These are phyloP conservation scores for Archips crataeganus DNA, from an alignment of 2,888 invertebrate genomes.

Conservation along the genomic window DNA sequence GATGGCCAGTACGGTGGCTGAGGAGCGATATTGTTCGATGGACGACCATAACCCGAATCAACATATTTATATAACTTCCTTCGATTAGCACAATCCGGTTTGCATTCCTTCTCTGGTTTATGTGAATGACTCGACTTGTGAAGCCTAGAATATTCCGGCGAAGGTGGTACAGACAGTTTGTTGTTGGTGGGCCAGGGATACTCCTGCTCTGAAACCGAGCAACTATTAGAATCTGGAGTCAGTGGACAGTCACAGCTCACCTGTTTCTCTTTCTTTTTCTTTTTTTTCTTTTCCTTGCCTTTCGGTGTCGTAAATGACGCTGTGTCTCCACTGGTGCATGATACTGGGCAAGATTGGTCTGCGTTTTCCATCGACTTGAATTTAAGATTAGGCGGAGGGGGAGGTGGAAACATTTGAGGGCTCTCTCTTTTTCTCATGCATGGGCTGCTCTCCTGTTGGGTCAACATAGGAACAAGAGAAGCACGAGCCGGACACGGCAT, in stretches of 20 bases:
- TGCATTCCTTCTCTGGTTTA: conserved; percentile 47
- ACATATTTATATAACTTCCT: neutral
- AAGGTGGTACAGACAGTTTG: neutral
- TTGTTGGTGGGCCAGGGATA: conserved; percentile 2
- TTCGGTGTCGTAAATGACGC: neutral
- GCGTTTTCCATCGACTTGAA: neutral
- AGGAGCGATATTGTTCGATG: neutral
- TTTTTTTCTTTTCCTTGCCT: neutral
- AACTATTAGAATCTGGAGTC: neutral
- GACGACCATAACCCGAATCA: neutral
- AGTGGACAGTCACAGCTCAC: neutral
- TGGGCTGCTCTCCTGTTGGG: neutral
- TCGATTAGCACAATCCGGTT: conserved; percentile 45
- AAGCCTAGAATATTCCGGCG: neutral
- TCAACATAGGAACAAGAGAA: neutral
- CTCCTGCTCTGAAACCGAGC: neutral
- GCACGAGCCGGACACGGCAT: neutral
- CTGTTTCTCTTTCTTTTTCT: neutral
- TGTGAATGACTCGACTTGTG: neutral
- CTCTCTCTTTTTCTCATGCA: neutral
- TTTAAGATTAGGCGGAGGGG: neutral
- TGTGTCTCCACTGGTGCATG: neutral
- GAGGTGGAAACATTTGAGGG: neutral
- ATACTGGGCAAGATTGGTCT: neutral
- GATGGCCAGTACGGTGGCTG: neutral